Evolutionary conservation across 2,113 vertebrate species (phyloP).

Genomic region (Amphiprion ocellaris): DNA sequence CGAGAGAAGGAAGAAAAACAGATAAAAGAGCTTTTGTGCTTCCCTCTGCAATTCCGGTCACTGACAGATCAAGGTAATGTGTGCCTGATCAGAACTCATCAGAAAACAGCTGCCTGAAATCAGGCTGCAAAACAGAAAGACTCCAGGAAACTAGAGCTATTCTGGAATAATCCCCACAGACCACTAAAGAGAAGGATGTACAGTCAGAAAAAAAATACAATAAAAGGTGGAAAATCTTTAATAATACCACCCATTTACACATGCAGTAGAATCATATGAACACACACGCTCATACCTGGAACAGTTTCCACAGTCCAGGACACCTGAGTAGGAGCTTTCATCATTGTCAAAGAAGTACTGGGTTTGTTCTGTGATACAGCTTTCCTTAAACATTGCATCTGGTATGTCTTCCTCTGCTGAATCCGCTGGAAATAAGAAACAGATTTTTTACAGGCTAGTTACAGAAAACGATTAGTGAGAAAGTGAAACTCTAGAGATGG

Average conservation of each 20-base stretch:
- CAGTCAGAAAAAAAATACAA: slow-evolving; percentile 39
- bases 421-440: slow-evolving; percentile 82
- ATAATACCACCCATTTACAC: slow-evolving; percentile 13
- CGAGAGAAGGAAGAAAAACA: slow-evolving; percentile 48
- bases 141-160: slow-evolving; percentile 55
- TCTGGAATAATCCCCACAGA: slow-evolving; percentile 57
- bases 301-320: slow-evolving; percentile 97
- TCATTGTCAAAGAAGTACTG: slow-evolving; percentile 98
- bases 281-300: slow-evolving; percentile 88
- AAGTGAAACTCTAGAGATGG: not conserved
- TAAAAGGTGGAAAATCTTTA: slow-evolving; percentile 35
- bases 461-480: slow-evolving; percentile 13
- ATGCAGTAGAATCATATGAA: not conserved
- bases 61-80: slow-evolving; percentile 78
- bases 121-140: slow-evolving; percentile 49
- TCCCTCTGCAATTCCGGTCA: slow-evolving; percentile 57
- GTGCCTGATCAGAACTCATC: slow-evolving; percentile 60
- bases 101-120: slow-evolving; percentile 71
- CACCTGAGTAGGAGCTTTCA: slow-evolving; percentile 91
- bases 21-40: slow-evolving; percentile 55
- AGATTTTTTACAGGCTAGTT: not conserved
- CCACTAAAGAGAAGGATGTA: slow-evolving; percentile 61
- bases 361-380: slow-evolving; percentile 98
- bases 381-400: slow-evolving; percentile 92
- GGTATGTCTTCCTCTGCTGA: slow-evolving; percentile 92